Evolutionary conservation across 2,113 vertebrate species (phyloP).

Genomic region (Mobula birostris): DNA sequence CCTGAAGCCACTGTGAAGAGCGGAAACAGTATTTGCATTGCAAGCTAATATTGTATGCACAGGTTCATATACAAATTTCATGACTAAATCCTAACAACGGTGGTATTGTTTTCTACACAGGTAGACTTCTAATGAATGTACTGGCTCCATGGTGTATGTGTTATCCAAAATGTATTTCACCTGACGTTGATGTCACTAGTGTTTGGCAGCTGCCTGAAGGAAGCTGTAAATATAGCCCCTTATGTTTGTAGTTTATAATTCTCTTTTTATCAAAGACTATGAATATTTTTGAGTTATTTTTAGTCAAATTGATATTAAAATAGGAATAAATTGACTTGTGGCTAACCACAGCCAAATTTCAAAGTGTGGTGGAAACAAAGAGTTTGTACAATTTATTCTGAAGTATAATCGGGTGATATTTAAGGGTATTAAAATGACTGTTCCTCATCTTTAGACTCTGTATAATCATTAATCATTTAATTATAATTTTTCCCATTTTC

Average conservation of each 20-base stretch:
- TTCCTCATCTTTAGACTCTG: background rate
- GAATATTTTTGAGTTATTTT: background rate
- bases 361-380: background rate
- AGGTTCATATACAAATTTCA: background rate
- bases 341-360: conserved; percentile 5
- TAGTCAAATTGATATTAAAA: background rate
- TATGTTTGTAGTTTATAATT: background rate
- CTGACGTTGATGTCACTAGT: background rate
- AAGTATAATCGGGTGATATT: background rate
- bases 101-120: background rate
- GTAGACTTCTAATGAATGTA: background rate
- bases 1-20: background rate
- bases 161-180: background rate
- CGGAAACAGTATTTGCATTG: background rate
- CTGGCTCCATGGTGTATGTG: background rate
- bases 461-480: background rate
- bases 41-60: background rate
- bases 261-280: background rate
- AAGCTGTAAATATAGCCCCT: background rate
- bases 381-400: background rate
- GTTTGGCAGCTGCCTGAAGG: background rate
- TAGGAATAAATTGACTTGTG: conserved; percentile 9
- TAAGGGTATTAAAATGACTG: background rate
- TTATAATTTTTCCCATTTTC: background rate
- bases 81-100: background rate